Percentiles rank a stretch among this genome's conserved stretches.
Evolutionary conservation across 2,797 vertebrate species (phyloP).

Genomic region (Sebastes hopkinsi): DNA sequence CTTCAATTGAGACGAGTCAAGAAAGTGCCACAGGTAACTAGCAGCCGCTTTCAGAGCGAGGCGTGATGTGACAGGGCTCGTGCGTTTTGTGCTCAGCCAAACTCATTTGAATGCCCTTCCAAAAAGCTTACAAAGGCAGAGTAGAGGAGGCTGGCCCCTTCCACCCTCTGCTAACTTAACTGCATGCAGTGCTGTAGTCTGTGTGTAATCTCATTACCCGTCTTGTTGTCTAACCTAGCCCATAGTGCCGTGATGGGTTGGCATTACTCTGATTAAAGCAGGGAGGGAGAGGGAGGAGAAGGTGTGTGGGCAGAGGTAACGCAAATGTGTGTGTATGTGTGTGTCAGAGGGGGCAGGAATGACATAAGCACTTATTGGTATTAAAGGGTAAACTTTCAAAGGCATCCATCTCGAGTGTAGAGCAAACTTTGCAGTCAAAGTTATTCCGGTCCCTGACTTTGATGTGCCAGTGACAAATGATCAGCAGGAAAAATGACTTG

Average conservation of each 20-base stretch:
- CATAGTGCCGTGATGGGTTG: constrained; percentile 50
- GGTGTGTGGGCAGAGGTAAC: constrained; percentile 50
- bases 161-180: constrained; percentile 51
- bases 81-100: constrained; percentile 43
- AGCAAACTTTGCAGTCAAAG: constrained; percentile 66
- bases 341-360: constrained; percentile 22
- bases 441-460: constrained; percentile 59
- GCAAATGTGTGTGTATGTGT: constrained; percentile 15
- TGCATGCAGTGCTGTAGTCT: constrained; percentile 42
- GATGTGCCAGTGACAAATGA: constrained; percentile 74
- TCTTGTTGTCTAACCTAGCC: constrained; percentile 64
- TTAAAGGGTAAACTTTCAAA: constrained; percentile 80
- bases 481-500: constrained; percentile 60
- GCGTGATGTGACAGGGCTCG: constrained; percentile 34
- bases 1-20: constrained; percentile 37
- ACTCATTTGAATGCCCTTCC: constrained; percentile 69
- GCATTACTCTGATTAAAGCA: constrained; percentile 79
- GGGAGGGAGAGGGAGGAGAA: constrained; percentile 30
- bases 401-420: constrained; percentile 71
- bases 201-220: constrained; percentile 74
- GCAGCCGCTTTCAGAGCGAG: constrained; percentile 28
- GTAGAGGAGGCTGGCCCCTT: constrained; percentile 23
- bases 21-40: constrained; percentile 57
- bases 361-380: constrained; percentile 81
- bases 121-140: constrained; percentile 66